Base-by-base conservation (phyloP, 1,140 invertebrate genomes). In the Stegodyphus dumicola region DNA sequence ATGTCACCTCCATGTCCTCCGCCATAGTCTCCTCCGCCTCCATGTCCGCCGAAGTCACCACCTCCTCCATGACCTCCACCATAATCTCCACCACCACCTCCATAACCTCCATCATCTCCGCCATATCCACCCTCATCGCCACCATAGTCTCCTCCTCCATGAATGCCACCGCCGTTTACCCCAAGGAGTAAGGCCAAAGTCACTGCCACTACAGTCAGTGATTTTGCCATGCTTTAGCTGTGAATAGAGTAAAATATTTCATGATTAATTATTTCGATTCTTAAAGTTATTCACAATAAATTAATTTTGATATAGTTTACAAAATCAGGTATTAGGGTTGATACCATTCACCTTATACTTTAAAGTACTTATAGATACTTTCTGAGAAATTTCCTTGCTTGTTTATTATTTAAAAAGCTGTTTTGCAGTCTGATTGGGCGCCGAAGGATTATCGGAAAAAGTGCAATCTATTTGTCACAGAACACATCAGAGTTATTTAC, bases 141-240 rank as follows among this genome's bases (percentile, higher is more conserved):
- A 33, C 70, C 70, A 49, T 73, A 33, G 70, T 73, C 70, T 73
- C 65, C 65, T n/a, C 65, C 17, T 10, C 56, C 56, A 5, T 60
- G 15, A 15, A 10, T 15, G 15, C 56, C 56, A 60, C 56, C 56
- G 9, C 56, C 56, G 2, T 15, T 15, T 10, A 9, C 56, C 9
- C 56, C 56, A 13, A 83, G 71, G 70, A 83, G 70, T n/a, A 83
- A 48, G 70, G 80, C 80, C 11, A 83, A 75, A 66, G 70, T 83
- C 70, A 83, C 80, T 83, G 80, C 80, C 69, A 71, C 18, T 13
- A 83, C 15, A 65, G 80, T 83, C 80, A 83, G 80, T 83, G 80
- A 75, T 75, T 75, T 83, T 75, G 80, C 80, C 80, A 83, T 83
- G 80, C 60, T 83, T 74, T 74, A 80, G 66, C 80, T 83, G 51